A percentile compares a stretch with the other conserved stretches of the same genome.
Conservation (phyloP, 2,888 invertebrate species). For the Agrotis segetum region DNA sequence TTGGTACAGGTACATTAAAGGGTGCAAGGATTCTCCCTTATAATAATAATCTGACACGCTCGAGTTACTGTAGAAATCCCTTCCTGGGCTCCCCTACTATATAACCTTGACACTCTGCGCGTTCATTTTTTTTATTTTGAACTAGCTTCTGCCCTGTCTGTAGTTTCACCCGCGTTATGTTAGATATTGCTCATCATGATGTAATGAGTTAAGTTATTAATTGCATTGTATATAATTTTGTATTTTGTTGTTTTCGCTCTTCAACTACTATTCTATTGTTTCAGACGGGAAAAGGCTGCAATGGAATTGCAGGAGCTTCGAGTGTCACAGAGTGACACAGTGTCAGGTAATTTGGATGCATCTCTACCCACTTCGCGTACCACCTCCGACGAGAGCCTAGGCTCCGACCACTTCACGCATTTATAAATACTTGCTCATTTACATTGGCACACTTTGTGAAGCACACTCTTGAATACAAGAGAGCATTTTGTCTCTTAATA, state of each 20-base stretch:
- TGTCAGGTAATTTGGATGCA: slow-evolving; percentile 91
- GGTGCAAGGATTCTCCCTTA: too few species aligned
- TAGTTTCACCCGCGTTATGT: too few species aligned
- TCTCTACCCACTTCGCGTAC: slow-evolving; percentile 88
- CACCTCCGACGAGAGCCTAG: slow-evolving; percentile 84
- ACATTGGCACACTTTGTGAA: slow-evolving; percentile 55
- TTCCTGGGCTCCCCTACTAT: too few species aligned
- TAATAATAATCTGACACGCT: too few species aligned
- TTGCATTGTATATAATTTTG: not conserved
- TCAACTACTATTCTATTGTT: slow-evolving; percentile 65
- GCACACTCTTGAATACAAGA: slow-evolving; percentile 22
- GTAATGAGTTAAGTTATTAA: too few species aligned
- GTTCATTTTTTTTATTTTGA: too few species aligned
- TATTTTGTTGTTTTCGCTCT: not conserved
- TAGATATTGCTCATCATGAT: too few species aligned
- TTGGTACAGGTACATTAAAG: too few species aligned
- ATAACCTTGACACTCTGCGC: too few species aligned
- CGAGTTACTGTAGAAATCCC: too few species aligned
- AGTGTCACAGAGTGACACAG: slow-evolving; percentile 90
- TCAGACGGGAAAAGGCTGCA: slow-evolving; percentile 91
- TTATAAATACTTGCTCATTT: slow-evolving; percentile 71
- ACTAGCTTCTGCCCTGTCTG: too few species aligned
- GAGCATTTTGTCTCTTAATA: slow-evolving; percentile 17
- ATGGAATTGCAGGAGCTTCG: slow-evolving; percentile 89
- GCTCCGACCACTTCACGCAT: slow-evolving; percentile 86